Conservation (phyloP, 2,888 invertebrate species). For the Sphecodes monilicornis region DNA sequence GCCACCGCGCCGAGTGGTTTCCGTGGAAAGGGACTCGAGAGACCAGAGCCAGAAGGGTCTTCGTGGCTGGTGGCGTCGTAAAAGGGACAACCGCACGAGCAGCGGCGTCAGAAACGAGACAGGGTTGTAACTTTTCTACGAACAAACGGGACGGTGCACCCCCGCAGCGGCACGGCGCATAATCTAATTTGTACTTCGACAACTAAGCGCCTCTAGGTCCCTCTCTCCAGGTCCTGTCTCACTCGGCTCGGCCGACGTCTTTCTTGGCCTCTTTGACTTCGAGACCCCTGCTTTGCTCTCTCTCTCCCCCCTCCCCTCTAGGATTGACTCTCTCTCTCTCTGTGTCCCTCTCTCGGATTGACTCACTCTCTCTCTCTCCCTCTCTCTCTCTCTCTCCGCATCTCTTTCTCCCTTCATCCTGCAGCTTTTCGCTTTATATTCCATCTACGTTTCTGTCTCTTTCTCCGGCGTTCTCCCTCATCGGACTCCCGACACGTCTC, state of each 20-base stretch:
- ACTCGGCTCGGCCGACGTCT: conserved; percentile 12
- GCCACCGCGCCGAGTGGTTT: conserved; percentile 59
- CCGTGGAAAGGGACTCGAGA: conserved; percentile 32
- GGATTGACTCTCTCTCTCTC: conserved; percentile 25
- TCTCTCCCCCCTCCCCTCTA: not conserved
- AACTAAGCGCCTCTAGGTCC: conserved; percentile 70
- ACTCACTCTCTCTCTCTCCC: conserved; percentile 10
- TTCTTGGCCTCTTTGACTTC: conserved; percentile 36
- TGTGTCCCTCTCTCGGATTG: not conserved
- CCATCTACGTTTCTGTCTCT: conserved; percentile 44
- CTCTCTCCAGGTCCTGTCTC: conserved; percentile 28
- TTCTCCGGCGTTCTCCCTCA: conserved; percentile 56
- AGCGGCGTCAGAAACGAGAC: conserved; percentile 63
- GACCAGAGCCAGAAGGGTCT: conserved; percentile 51
- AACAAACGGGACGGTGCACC: conserved; percentile 73
- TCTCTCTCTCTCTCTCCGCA: conserved; percentile 16
- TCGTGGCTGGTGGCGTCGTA: conserved; percentile 53
- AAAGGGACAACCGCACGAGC: conserved; percentile 60
- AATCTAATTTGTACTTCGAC: conserved; percentile 82
- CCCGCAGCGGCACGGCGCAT: conserved; percentile 80
- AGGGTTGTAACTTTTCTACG: conserved; percentile 80
- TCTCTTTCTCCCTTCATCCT: not conserved
- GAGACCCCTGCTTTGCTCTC: not conserved
- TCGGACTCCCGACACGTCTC: conserved; percentile 57
- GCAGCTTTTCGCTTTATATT: conserved; percentile 44